Percentiles rank a stretch among this genome's conserved stretches.
phyloP scores from a whole-genome alignment of 2,113 vertebrate species.

The Entomyzon cyanotis region DNA sequence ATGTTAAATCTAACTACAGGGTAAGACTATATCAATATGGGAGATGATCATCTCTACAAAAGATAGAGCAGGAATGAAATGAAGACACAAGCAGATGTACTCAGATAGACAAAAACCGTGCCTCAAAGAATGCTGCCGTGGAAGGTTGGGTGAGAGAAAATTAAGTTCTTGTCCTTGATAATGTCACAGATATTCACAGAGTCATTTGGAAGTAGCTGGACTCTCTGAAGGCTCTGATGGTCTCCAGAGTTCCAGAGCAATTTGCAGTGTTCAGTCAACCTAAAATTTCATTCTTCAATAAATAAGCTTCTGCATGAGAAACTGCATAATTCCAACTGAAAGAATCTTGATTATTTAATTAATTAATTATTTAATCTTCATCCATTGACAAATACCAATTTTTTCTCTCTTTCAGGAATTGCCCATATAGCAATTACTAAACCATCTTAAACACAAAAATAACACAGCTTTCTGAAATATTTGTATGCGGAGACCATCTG shows the following conservation, averaged over 20 bases:
- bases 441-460: neutral
- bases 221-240: neutral
- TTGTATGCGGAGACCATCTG: neutral
- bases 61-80: neutral
- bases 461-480: neutral
- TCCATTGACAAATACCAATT: neutral
- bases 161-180: neutral
- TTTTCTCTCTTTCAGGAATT: neutral
- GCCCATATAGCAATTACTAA: neutral
- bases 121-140: neutral
- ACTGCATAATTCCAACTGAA: neutral
- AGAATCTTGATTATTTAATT: neutral
- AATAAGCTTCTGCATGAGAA: neutral
- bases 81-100: neutral
- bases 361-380: neutral
- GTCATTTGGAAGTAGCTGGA: accelerated
- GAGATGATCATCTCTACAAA: neutral
- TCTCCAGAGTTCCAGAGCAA: neutral
- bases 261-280: neutral
- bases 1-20: neutral
- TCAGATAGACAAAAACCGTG: neutral
- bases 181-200: neutral
- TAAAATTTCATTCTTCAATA: neutral
- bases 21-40: neutral
- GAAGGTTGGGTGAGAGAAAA: neutral